A percentile compares a stretch with the other conserved stretches of the same genome.
Conservation (phyloP, 2,888 invertebrate genomes). For the Tanytarsus gracilentus region DNA sequence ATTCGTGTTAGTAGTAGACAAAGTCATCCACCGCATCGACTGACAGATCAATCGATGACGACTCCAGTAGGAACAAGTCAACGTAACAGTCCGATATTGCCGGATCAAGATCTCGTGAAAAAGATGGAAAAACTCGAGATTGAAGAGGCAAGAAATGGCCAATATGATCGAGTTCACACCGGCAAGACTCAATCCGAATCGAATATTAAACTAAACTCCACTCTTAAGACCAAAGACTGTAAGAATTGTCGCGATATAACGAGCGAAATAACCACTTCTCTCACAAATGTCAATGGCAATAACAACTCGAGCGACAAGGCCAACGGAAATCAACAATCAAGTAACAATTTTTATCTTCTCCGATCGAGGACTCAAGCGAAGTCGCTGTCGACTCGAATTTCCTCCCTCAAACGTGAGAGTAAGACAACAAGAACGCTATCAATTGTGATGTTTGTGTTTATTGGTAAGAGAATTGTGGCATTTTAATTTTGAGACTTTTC, state of each 20-base stretch:
- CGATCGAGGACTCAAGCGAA: conserved; percentile 31
- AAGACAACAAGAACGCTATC: conserved; percentile 83
- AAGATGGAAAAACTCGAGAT: conserved; percentile 2
- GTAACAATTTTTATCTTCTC: not conserved
- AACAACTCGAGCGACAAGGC: conserved; percentile 11
- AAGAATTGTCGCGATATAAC: not conserved
- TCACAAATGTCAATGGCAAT: conserved; percentile 16
- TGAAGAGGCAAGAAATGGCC: conserved; percentile 2
- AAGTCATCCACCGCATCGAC: not conserved
- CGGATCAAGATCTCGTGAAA: conserved; percentile 16
- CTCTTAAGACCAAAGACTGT: not conserved
- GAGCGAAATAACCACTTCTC: not conserved
- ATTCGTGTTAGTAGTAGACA: not conserved
- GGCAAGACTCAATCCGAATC: conserved; percentile 4
- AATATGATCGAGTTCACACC: conserved; percentile 6
- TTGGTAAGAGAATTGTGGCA: too few species aligned
- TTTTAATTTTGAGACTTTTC: too few species aligned
- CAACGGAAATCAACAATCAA: conserved; percentile 18
- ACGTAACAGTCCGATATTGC: not conserved
- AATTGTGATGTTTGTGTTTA: conserved; percentile 47
- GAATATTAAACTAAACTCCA: not conserved
- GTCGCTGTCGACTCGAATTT: conserved; percentile 47
- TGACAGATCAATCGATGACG: not conserved
- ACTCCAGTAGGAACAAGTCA: not conserved
- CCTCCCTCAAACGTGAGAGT: conserved; percentile 64